These are phyloP conservation scores for Puffinus mauretanicus DNA, from an alignment of 2,113 vertebrate species.

Conservation along the genomic window DNA sequence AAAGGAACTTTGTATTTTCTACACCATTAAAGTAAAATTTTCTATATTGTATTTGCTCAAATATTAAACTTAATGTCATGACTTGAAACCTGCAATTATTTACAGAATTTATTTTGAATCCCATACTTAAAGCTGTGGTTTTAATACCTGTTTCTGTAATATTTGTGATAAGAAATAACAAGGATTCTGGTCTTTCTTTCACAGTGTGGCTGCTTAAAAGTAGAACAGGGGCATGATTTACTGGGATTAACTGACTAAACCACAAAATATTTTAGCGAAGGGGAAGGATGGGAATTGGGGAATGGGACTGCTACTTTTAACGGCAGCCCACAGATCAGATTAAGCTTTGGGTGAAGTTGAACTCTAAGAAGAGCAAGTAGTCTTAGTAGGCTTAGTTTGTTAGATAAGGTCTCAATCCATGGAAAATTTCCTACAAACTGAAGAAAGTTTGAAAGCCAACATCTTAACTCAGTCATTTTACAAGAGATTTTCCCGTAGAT, in stretches of 20 bases:
- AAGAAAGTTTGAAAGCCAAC: neutral
- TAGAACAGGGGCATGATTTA: neutral
- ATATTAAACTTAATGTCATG: neutral
- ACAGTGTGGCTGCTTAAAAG: neutral
- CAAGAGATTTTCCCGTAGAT: neutral
- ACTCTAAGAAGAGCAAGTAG: neutral
- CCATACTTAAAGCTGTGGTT: neutral
- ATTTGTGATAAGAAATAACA: neutral
- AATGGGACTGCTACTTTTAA: neutral
- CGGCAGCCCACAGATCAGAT: neutral
- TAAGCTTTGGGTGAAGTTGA: neutral
- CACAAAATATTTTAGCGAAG: neutral
- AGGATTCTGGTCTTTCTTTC: neutral
- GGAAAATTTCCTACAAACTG: neutral
- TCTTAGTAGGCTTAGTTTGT: neutral
- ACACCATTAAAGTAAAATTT: neutral
- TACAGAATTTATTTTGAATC: neutral
- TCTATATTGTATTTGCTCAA: neutral
- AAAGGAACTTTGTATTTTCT: constrained; percentile 24
- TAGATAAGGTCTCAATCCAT: neutral
- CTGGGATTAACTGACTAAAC: neutral
- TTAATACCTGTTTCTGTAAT: neutral
- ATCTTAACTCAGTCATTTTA: neutral
- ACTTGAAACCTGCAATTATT: neutral
- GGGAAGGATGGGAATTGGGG: neutral